Base-by-base conservation (phyloP, 2,113 vertebrate species). In the Mastomys natalensis region DNA sequence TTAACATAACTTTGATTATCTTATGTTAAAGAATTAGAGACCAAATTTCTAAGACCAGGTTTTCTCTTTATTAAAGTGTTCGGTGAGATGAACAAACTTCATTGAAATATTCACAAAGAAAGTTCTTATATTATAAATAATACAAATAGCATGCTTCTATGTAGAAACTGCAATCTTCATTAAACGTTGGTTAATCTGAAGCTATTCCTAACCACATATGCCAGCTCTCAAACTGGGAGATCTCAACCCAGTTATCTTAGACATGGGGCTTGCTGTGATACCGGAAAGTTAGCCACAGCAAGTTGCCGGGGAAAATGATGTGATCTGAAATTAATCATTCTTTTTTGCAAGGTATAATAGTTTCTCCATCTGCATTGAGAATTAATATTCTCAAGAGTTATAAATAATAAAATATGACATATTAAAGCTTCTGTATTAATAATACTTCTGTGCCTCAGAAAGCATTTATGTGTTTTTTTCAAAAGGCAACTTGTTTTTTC, bases 1-100 rank as follows among this genome's bases (percentile, higher is more conserved):
- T 24, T 64, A 66, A 68, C 45, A 74, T 34, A 58, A 89, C 74
- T 87, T 88, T 82, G 84, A 82, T 76, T 93, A 17, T 55, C 48
- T 77, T 93, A 34, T 82, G 43, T 48, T 84, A 62, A 96, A 94
- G 84, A 95, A 91, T 62, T 96, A 93, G 90, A 96, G 53, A 88
- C 19, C 66, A 88, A 62, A 73, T 92, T 92, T 96, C 76, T 92
- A 94, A 89, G 66, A 95, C 55, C 72, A 95, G 80, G 48, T 94
- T 97, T 70, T 84, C 34, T 92, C 80, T 97, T 96, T 97, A 97
- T 98, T 97, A 97, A 95, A 97, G 95, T 95, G 48, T 89, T 94
- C 95, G 40, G 90, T 89, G 84, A 94, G 88, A 93, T 90, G 84
- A 95, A 97, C 76, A 95, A 94, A 91, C 34, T 72, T 95, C 22